Evolutionary conservation across 2,797 vertebrate genomes (phyloP).

Genomic region (Manis crassicaudata): DNA sequence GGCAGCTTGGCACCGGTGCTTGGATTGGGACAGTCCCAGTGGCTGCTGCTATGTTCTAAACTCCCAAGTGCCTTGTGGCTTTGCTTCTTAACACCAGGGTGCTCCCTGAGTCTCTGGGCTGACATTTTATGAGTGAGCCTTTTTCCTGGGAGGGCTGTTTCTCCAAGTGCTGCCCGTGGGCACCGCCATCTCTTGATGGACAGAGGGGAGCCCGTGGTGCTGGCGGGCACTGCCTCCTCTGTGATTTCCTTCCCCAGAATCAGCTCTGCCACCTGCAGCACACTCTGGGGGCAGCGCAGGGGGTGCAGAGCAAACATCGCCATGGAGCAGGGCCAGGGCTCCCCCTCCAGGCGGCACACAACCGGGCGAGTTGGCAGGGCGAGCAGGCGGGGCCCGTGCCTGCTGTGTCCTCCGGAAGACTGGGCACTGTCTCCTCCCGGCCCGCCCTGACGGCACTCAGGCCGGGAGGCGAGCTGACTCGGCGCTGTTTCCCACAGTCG

Average conservation of each 20-base stretch:
- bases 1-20: too few relatives aligned
- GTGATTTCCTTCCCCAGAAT: not conserved
- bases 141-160: not conserved
- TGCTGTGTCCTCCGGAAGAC: too few relatives aligned
- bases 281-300: not conserved
- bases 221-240: accelerated
- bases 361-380: too few relatives aligned
- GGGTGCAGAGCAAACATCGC: not conserved
- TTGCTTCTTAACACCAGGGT: not conserved
- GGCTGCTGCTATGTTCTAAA: not conserved
- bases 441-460: accelerated
- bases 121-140: not conserved
- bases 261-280: accelerated
- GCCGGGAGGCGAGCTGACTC: accelerated
- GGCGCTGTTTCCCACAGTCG: accelerated
- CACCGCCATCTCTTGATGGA: too few relatives aligned
- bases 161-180: not conserved
- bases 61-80: too few relatives aligned
- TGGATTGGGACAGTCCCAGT: not conserved
- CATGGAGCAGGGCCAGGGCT: accelerated
- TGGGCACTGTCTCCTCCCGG: too few relatives aligned
- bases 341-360: not conserved
- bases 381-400: too few relatives aligned
- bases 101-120: not conserved
- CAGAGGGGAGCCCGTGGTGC: accelerated